Conservation (phyloP, 2,888 invertebrate genomes). For the Hydraecia micacea region DNA sequence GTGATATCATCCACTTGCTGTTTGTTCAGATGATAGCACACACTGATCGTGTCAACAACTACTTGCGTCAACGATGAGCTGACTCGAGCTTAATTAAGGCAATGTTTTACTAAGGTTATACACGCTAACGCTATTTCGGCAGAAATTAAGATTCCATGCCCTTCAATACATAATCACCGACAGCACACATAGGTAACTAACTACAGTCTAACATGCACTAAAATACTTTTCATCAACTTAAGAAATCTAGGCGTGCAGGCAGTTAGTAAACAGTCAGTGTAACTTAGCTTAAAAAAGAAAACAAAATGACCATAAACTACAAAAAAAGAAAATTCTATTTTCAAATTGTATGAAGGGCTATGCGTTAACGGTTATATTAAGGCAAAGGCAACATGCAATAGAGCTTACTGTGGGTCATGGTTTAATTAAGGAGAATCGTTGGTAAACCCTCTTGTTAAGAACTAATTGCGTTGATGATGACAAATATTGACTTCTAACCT, state of each 20-base stretch:
- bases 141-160: background rate
- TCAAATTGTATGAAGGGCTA: background rate
- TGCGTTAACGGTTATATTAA: slow-evolving; percentile 8
- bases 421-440: slow-evolving; percentile 52
- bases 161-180: background rate
- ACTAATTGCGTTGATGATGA: slow-evolving; percentile 62
- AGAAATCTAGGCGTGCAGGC: background rate
- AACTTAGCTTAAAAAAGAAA: background rate
- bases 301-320: background rate
- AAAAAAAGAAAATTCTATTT: background rate
- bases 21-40: slow-evolving; percentile 81
- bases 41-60: slow-evolving; percentile 73
- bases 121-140: background rate
- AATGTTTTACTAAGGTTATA: slow-evolving; percentile 31
- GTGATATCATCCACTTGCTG: slow-evolving; percentile 80
- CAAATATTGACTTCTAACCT: slow-evolving; percentile 53
- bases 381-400: slow-evolving; percentile 39
- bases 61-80: slow-evolving; percentile 82
- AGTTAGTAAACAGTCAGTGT: background rate
- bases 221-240: background rate
- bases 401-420: slow-evolving; percentile 39
- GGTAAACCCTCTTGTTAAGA: slow-evolving; percentile 47
- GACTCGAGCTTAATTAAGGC: slow-evolving; percentile 75
- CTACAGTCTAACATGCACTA: background rate
- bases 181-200: background rate